phyloP scores from a whole-genome alignment of 2,797 vertebrate genomes.

The Chloroceryle inda region DNA sequence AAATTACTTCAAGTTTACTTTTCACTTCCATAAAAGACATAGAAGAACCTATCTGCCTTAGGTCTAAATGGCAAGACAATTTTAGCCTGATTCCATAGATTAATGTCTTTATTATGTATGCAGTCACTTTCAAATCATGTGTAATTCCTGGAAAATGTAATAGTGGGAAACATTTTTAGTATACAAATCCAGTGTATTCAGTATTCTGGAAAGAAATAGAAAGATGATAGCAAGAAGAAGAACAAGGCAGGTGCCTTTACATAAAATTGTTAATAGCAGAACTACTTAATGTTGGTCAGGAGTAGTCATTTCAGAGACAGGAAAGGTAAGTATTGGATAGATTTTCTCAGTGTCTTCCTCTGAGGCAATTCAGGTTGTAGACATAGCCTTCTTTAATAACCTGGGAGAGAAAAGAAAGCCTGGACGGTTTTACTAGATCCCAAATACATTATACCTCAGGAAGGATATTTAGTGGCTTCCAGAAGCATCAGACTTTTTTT shows the following conservation, averaged over 20 bases:
- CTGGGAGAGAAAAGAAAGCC: neutral
- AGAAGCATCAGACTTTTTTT: neutral
- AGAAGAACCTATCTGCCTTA: neutral
- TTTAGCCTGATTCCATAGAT: neutral
- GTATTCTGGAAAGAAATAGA: neutral
- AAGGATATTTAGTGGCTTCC: neutral
- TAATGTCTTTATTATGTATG: neutral
- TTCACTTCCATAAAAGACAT: neutral
- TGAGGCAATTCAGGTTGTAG: neutral
- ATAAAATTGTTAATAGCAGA: neutral
- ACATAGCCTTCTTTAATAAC: neutral
- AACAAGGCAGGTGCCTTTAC: neutral
- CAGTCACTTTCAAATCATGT: neutral
- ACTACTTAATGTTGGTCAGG: neutral
- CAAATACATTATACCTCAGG: neutral
- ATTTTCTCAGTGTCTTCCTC: neutral
- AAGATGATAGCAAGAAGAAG: neutral
- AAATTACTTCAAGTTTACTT: neutral
- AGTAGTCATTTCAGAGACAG: neutral
- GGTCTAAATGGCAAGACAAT: neutral
- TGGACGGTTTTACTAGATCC: neutral
- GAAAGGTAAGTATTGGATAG: neutral
- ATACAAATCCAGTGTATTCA: neutral
- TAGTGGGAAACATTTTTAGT: neutral
- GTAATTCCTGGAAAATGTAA: neutral